Conservation (phyloP, 2,113 vertebrate genomes). For the Corythoichthys intestinalis region DNA sequence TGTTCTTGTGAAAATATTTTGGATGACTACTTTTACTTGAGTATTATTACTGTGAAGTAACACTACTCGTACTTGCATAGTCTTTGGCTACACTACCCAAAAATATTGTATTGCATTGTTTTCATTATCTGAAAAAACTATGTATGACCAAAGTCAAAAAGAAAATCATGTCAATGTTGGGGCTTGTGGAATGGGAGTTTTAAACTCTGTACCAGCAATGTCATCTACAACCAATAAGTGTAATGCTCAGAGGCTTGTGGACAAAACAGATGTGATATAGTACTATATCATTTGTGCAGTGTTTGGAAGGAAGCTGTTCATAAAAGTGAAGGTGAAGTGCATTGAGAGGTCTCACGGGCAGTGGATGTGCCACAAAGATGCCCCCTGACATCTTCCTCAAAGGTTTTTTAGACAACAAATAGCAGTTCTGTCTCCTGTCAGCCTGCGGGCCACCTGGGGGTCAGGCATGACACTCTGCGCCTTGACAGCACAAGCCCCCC, state of each 20-base stretch:
- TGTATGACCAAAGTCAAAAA: neutral
- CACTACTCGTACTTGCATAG: no score
- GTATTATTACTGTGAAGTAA: no score
- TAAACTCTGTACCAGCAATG: neutral
- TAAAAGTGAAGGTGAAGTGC: constrained; percentile 36
- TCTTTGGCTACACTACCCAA: no score
- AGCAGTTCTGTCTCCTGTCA: constrained; percentile 69
- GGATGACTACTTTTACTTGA: no score
- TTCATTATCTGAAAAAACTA: constrained; percentile 15
- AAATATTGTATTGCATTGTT: no score
- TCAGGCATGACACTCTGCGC: constrained; percentile 53
- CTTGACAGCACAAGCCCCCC: constrained; percentile 46
- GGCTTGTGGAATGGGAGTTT: constrained; percentile 12
- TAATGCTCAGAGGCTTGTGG: constrained; percentile 5
- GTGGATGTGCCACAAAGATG: constrained; percentile 49
- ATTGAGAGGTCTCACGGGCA: constrained; percentile 33
- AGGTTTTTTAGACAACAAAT: constrained; percentile 66
- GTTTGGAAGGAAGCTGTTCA: constrained; percentile 40
- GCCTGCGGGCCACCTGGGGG: constrained; percentile 56
- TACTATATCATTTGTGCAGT: constrained; percentile 14
- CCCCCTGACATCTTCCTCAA: constrained; percentile 62
- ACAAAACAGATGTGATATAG: constrained; percentile 2
- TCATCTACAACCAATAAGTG: neutral
- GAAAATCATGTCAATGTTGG: constrained; percentile 7
- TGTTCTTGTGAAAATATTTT: no score